Evolutionary conservation across 2,797 vertebrate species (phyloP).

Genomic region (Kryptopterus vitreolus): DNA sequence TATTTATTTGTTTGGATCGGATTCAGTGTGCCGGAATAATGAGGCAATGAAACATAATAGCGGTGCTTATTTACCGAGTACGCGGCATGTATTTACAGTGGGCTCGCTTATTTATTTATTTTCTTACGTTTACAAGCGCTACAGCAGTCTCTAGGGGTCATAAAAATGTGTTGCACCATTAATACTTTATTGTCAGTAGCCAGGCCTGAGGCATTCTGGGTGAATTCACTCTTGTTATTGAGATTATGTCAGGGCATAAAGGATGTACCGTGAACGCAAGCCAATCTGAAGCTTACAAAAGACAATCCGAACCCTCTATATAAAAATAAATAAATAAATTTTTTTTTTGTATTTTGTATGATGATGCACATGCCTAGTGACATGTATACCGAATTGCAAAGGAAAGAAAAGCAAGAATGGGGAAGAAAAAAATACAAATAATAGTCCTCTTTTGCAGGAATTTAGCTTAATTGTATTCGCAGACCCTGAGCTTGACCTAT

Average conservation of each 20-base stretch:
- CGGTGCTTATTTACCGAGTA: background rate
- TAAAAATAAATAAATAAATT: background rate
- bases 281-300: background rate
- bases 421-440: background rate
- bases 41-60: conserved; percentile 8
- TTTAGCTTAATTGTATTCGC: background rate
- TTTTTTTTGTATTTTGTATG: background rate
- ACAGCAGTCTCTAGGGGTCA: conserved; percentile 16
- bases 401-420: too few relatives aligned
- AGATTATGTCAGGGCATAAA: conserved; percentile 4
- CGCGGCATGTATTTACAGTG: conserved; percentile 5
- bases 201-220: background rate
- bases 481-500: background rate
- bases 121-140: background rate
- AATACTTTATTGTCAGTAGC: conserved; percentile 22
- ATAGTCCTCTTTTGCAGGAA: background rate
- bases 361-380: background rate
- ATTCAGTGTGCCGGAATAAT: background rate
- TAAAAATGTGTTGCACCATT: conserved; percentile 30
- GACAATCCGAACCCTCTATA: background rate
- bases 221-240: conserved; percentile 6
- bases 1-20: background rate
- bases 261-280: background rate
- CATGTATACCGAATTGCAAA: too few relatives aligned
- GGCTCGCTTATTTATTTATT: too few relatives aligned